Evolutionary conservation across 92 coral and sea anemone genomes (phyloP), one percentile per base, ranked within the genome.

Genomic region (Scolanthus callimorphus): DNA sequence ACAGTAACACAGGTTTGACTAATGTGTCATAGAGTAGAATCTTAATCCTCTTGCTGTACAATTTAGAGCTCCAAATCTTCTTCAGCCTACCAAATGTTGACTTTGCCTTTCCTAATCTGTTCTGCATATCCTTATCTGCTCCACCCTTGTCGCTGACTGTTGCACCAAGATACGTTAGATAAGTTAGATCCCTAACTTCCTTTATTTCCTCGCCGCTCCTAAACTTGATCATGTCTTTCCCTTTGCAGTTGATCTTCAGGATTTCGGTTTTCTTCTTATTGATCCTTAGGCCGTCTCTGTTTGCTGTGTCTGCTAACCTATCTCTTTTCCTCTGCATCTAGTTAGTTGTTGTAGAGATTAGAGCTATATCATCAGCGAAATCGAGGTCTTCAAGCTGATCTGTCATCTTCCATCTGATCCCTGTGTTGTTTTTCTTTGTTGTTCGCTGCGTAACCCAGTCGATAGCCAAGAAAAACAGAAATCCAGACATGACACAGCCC

Each of bases 1-100:
- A 54, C 28, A 54, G 37, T 4, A 55, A 10, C 6, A 29, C 62
- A 3, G 62, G 62, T 20, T 56, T 30, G 62, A 56, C 62, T 6
- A 30, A 23, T 52, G 58, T 52, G 29, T 52, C 19, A 38, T 15
- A 52, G 26, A 52, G 58, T 23, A 26, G 26, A 17, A 52, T 20
- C 19, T 52, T 25, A 23, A 11, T 52, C 29, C 58, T 25, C 11
- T 52, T 52, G 58, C 26, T 52, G 58, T 52, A 52, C 29, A 15
- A 23, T 21, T 52, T 52, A 15, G 37, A 44, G 17, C n/a, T 8
- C 49, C 49, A 44, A 17, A 44, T 44, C 49, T 44, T 8, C 12
- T 44, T 44, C 20, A 44, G 49, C 21, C 49, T 44, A 23, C 1
- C 3, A 11, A 8, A 44, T 9, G 49, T 44, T 19, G 0, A 19